These are phyloP conservation scores for Epinephelus awoara DNA, from an alignment of 2,797 vertebrate genomes.

Conservation along the genomic window DNA sequence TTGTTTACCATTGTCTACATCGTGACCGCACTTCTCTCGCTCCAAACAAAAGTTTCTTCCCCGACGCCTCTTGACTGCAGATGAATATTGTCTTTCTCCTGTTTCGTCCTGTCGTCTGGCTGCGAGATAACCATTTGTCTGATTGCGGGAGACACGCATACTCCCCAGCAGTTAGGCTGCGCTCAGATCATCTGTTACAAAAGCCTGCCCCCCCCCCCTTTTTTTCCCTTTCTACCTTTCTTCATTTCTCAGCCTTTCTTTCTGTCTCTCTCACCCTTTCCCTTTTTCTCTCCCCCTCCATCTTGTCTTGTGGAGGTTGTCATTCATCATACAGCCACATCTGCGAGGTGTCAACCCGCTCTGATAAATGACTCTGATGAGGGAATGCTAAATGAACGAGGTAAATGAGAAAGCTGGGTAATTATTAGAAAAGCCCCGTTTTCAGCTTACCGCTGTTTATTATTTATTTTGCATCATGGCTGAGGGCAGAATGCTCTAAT, in stretches of 20 bases:
- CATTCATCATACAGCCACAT: slow-evolving; percentile 83
- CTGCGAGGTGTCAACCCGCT: slow-evolving; percentile 78
- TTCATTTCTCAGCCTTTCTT: slow-evolving; percentile 51
- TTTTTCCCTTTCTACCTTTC: slow-evolving; percentile 38
- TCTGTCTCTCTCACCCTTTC: slow-evolving; percentile 45
- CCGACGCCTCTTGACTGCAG: slow-evolving; percentile 33
- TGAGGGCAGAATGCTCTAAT: slow-evolving; percentile 60
- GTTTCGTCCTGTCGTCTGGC: slow-evolving; percentile 61
- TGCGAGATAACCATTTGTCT: slow-evolving; percentile 79
- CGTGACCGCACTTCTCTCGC: slow-evolving; percentile 13
- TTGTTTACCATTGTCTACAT: slow-evolving; percentile 38
- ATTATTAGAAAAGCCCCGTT: slow-evolving; percentile 79
- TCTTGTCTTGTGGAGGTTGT: slow-evolving; percentile 69
- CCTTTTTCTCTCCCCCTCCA: slow-evolving; percentile 35
- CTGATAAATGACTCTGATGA: slow-evolving; percentile 81
- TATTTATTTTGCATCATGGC: slow-evolving; percentile 65
- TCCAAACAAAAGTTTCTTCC: slow-evolving; percentile 50
- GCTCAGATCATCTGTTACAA: slow-evolving; percentile 80
- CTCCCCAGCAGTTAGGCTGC: slow-evolving; percentile 78
- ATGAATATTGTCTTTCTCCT: slow-evolving; percentile 40
- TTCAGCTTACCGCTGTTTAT: slow-evolving; percentile 73
- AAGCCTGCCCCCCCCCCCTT: slow-evolving; percentile 43
- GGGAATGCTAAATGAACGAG: slow-evolving; percentile 73
- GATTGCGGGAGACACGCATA: slow-evolving; percentile 73
- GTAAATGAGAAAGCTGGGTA: slow-evolving; percentile 76